Conservation (phyloP, 1,140 invertebrate genomes). For the Penaeus chinensis region DNA sequence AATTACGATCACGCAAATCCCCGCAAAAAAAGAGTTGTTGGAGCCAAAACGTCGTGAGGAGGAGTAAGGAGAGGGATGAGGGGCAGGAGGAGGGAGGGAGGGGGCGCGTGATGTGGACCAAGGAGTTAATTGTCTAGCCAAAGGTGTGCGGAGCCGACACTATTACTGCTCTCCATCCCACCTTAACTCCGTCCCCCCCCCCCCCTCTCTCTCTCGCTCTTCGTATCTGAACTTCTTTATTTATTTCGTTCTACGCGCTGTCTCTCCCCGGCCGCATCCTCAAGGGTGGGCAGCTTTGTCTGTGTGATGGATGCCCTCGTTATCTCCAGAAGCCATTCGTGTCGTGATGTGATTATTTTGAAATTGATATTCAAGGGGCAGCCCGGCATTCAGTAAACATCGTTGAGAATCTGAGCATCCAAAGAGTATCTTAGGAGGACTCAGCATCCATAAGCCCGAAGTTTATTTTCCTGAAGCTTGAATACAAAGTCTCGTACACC, state of each 20-base stretch:
- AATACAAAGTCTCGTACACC: constrained; percentile 12
- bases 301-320: too few relatives aligned
- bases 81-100: not conserved
- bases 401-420: too few relatives aligned
- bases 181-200: not conserved
- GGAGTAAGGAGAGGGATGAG: not conserved
- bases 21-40: not conserved
- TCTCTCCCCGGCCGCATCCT: too few relatives aligned
- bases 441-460: too few relatives aligned
- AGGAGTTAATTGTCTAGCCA: constrained; percentile 40
- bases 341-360: too few relatives aligned
- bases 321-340: too few relatives aligned
- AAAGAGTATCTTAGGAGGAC: too few relatives aligned
- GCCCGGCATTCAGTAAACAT: too few relatives aligned
- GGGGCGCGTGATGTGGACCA: constrained; percentile 10
- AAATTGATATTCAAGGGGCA: too few relatives aligned
- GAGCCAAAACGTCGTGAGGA: not conserved
- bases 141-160: constrained; percentile 36
- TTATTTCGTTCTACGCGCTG: too few relatives aligned
- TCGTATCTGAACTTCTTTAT: not conserved
- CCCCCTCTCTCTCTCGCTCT: constrained; percentile 14
- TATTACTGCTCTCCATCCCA: constrained; percentile 9
- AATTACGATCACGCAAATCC: too few relatives aligned
- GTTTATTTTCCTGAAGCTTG: constrained; percentile 8
- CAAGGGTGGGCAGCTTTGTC: too few relatives aligned